phyloP scores from a whole-genome alignment of 2,797 vertebrate genomes.

The Siniperca undulata region DNA sequence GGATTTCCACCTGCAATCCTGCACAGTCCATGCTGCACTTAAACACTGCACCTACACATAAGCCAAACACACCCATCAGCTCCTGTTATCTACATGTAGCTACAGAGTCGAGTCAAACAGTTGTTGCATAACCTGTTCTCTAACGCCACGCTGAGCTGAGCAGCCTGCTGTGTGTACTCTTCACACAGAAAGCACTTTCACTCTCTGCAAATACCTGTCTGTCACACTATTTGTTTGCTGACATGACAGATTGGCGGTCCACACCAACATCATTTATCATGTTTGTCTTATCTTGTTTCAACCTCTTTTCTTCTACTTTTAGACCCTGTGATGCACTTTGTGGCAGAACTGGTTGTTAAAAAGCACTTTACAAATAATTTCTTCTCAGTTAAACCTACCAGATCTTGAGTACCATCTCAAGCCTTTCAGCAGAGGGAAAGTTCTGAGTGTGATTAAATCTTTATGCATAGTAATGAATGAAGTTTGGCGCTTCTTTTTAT shows the following conservation, averaged over 20 bases:
- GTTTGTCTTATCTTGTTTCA: background rate
- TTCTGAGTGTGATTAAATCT: background rate
- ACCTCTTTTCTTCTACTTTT: background rate
- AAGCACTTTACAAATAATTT: background rate
- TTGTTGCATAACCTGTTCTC: slow-evolving; percentile 47
- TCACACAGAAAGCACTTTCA: slow-evolving; percentile 28
- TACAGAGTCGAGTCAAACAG: slow-evolving; percentile 13
- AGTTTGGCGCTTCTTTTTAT: background rate
- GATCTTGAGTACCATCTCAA: background rate
- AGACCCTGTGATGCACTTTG: no score
- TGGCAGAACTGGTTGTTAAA: background rate
- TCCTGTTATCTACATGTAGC: slow-evolving; percentile 21
- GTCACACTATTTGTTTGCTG: slow-evolving; percentile 16
- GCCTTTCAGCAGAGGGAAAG: background rate
- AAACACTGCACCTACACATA: background rate
- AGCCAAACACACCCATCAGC: slow-evolving; percentile 18
- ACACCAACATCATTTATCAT: background rate
- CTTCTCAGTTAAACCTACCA: background rate
- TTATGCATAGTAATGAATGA: background rate
- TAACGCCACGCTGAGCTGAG: background rate
- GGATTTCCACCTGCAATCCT: background rate
- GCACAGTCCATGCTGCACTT: background rate
- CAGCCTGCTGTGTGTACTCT: background rate
- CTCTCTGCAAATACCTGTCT: slow-evolving; percentile 44
- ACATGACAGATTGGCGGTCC: background rate